Conservation (phyloP, 1,140 invertebrate genomes). For the Neotoxoptera formosana region DNA sequence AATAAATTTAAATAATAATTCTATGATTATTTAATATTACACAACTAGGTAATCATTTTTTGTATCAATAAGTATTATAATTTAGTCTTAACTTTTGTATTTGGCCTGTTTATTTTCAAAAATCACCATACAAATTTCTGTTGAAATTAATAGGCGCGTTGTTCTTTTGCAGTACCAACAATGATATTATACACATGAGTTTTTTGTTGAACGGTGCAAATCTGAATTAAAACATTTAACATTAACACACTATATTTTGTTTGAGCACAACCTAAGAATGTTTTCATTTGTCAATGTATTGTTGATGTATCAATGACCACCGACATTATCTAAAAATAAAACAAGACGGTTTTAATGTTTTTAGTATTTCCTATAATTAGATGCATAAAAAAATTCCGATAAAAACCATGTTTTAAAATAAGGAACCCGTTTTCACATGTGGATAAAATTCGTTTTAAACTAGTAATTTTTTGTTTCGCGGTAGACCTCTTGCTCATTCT, state of each 20-base stretch:
- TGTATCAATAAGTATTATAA: not conserved
- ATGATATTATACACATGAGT: not conserved
- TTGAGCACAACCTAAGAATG: slow-evolving; percentile 5
- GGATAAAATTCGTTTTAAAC: not conserved
- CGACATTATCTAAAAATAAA: slow-evolving; percentile 44
- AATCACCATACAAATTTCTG: not conserved
- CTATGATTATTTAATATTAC: not conserved
- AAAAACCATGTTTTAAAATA: not conserved
- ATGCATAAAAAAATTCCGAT: not conserved
- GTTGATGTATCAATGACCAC: slow-evolving; percentile 31
- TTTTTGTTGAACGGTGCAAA: not conserved
- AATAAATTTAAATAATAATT: slow-evolving; percentile 38
- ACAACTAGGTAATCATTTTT: slow-evolving; percentile 3
- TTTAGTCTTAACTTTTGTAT: slow-evolving; percentile 25
- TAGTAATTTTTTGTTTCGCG: not conserved
- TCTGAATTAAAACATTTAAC: not conserved
- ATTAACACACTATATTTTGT: not conserved
- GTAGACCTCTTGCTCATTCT: not conserved
- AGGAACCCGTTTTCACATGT: not conserved
- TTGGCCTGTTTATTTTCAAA: slow-evolving; percentile 28
- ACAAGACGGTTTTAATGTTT: not conserved
- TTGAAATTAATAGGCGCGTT: not conserved
- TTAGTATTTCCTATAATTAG: not conserved
- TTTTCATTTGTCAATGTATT: not conserved
- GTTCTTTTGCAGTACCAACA: not conserved